Base-by-base conservation (phyloP, 1,140 invertebrate genomes). In the Ylistrum balloti region DNA sequence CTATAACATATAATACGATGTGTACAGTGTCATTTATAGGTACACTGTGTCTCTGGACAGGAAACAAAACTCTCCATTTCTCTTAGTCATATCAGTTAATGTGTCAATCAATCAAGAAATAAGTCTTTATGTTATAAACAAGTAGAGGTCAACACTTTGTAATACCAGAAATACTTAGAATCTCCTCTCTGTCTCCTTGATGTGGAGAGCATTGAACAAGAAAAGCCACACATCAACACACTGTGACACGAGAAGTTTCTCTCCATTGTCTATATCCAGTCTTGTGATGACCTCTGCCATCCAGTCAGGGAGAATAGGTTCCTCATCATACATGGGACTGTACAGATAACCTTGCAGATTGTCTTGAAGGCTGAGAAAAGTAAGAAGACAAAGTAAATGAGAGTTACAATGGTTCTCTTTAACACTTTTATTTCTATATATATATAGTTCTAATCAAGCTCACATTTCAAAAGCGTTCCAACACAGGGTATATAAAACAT, bases 251-350 rank as follows among this genome's bases (percentile, higher is more conserved):
- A 89, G 34, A 9, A 89, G 85, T 15, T 35, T 41, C 13, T 74
- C 86, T 0, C n/a, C n/a, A 74, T 28, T 33, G 11, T 86, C 88
- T 20, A 22, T 34, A 35, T 89, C 88, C 33, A 89, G 85, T 89
- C 85, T 89, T 3, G 33, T 33, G 22, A 87, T 33, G n/a, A 86
- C 9, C 9, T 89, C 74, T 20, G 20, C 35, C n/a, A 89, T 28
- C 88, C 90, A 91, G 28, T 86, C 90, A n/a, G 85, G 90, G 38
- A 85, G 41, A 10, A n/a, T n/a, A n/a, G 85, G 28, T 45, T 91
- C 90, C 48, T 56, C 33, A 33, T 35, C 85, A 74, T 89, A 91
- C 22, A 34, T 38, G 86, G 85, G 88, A 28, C 86, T 86, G 34
- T 88, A 56, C 15, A 88, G n/a, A 32, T 91, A 91, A 33, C 35